These are phyloP conservation scores for Bugula neritina DNA, from an alignment of 2,888 invertebrate species.

Conservation along the genomic window DNA sequence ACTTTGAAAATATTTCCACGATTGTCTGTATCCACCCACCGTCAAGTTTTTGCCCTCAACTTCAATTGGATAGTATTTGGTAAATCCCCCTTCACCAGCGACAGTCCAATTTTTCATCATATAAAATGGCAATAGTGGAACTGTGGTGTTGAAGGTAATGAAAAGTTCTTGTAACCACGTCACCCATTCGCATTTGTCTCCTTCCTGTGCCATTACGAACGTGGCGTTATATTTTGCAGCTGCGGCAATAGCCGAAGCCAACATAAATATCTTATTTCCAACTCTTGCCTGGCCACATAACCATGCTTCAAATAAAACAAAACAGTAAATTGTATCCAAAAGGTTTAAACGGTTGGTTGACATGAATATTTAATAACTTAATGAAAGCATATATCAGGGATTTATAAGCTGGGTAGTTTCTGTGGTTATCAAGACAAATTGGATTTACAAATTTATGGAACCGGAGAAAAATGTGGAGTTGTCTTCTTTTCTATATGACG, in stretches of 20 bases:
- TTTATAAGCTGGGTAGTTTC: too few species aligned
- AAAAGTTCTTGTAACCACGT: neutral
- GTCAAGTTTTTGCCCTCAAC: neutral
- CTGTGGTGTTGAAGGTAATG: neutral
- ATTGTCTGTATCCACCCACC: constrained; percentile 5
- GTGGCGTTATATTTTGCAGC: constrained; percentile 12
- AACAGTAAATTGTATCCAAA: too few species aligned
- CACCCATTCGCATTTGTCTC: neutral
- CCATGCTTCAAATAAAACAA: constrained; percentile 1
- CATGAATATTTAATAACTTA: too few species aligned
- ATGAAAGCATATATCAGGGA: too few species aligned
- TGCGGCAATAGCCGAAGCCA: constrained; percentile 15
- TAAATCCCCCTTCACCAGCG: constrained; percentile 10
- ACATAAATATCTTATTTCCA: constrained; percentile 21
- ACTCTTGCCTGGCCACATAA: constrained; percentile 16
- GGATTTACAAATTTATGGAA: too few species aligned
- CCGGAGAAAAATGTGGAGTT: too few species aligned
- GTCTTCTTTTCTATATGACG: too few species aligned
- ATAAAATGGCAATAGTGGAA: neutral
- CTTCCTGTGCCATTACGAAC: neutral
- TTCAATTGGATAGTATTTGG: neutral
- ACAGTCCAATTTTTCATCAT: neutral
- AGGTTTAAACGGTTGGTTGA: too few species aligned
- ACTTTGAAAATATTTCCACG: constrained; percentile 8
- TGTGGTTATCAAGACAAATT: too few species aligned